Evolutionary conservation across 2,797 vertebrate genomes (phyloP), one percentile per base, ranked within the genome.

Genomic region (Limnodromus scolopaceus): DNA sequence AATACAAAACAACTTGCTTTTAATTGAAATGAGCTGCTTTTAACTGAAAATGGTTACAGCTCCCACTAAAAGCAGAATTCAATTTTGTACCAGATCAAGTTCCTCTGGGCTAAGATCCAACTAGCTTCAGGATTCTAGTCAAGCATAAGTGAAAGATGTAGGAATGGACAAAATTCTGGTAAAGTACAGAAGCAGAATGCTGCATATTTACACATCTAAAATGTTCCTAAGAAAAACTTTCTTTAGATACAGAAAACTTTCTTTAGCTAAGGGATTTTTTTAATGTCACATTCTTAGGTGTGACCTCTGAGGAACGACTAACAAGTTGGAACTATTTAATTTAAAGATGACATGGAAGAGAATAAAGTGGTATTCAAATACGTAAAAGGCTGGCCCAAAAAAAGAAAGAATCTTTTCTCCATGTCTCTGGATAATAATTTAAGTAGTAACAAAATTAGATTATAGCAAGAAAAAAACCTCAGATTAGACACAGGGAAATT

Each of bases 191-290:
- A 85, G 48, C 0, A 71, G 34, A 64, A 78, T 32, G 30, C 3
- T 55, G 38, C 13, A 7, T 63, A 84, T 70, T 91, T 95, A 82
- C 70, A 89, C 36, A 87, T 63, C 70, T 83, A 39, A 89, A 71
- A 48, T 2, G 15, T 4, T 64, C 51, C 9, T 51, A 71, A 19
- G 38, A 93, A 88, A 63, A 84, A 68, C 4, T 65, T 38, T 63
- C 30, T 79, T 88, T 69, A 68, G 22, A 60, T 63, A 75, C 10
- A 0, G 1, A 70, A 79, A 75, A 27, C 15, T 75, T 61, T 13
- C 38, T 69, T 89, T 27, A 79, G 19, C 19, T 43, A 72, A 45
- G 25, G 38, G 28, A 61, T 65, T 70, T 94, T 77, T 94, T 93
- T 85, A 66, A 80, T 39, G 34, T 34, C 51, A 80, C 25, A 54